Evolutionary conservation across 2,797 vertebrate species (phyloP).

Genomic region (Tenualosa thibaudeaui): DNA sequence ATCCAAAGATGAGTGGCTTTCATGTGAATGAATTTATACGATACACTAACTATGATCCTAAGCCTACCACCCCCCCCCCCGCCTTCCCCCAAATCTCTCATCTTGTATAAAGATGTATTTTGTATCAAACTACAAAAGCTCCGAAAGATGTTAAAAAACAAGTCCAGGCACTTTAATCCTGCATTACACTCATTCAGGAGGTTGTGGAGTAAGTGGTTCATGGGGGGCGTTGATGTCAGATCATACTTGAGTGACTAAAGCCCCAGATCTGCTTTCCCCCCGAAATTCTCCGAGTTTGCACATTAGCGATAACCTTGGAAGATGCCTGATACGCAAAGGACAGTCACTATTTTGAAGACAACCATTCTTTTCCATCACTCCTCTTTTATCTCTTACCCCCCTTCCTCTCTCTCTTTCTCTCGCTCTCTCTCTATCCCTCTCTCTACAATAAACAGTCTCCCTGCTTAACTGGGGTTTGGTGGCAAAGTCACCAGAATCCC

Average conservation of each 20-base stretch:
- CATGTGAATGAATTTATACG: neutral
- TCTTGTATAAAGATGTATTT: neutral
- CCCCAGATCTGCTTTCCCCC: neutral
- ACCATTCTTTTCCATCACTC: neutral
- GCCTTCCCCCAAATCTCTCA: neutral
- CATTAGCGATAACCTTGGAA: neutral
- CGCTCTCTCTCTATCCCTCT: neutral
- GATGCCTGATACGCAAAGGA: neutral
- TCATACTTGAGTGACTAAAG: neutral
- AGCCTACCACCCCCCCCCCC: neutral
- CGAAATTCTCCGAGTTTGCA: neutral
- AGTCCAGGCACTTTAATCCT: constrained; percentile 33
- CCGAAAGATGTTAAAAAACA: constrained; percentile 5
- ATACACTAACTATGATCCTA: neutral
- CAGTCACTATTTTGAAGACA: neutral
- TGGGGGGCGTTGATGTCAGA: constrained; percentile 35
- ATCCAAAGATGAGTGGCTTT: neutral
- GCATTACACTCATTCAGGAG: constrained; percentile 26
- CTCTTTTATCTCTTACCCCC: neutral
- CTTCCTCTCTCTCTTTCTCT: neutral
- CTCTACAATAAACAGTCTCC: neutral
- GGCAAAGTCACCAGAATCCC: neutral
- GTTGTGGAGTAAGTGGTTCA: neutral
- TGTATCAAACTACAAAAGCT: neutral
- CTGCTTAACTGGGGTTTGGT: constrained; percentile 1